Base-by-base conservation (phyloP, 2,113 vertebrate genomes). In the Pelecanus crispus region DNA sequence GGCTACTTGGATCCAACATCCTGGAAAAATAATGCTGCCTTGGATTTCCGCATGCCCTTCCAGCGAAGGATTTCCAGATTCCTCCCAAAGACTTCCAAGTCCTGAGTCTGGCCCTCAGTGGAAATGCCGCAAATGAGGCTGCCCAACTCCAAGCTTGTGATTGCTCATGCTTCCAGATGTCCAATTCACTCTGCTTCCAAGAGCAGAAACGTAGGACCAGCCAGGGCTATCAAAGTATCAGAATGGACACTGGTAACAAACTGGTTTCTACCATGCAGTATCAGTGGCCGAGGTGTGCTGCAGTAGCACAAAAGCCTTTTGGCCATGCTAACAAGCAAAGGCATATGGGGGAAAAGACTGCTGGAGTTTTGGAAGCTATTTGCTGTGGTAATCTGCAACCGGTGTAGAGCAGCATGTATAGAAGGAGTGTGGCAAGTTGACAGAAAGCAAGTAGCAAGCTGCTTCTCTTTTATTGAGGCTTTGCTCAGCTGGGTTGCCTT, bases 401-500 rank as follows among this genome's bases (percentile, higher is more conserved):
- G 59, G 78, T 90, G 85, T 81, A 92, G 45, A 91, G 88, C 62
- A 83, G 79, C 63, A 72, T 52, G 45, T 90, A 93, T 68, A 86
- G 83, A 92, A 93, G 50, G 45, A 89, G 78, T 18, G 67, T 94
- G 80, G 83, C 75, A 91, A 96, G 67, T 36, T 84, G 81, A 93
- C 88, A 94, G 66, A 95, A 90, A 84, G 78, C 34, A 38, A 92
- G 81, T 55, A 85, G 62, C 66, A 87, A 92, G 83, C 73, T 87
- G 20, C 83, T 94, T 93, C 61, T 84, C 73, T 95, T 95, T 86
- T 77, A 77, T 15, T 79, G 94, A 65, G 40, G 70, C 86, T 89
- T 92, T 89, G 56, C 95, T 95, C 94, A 92, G 90, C 81, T 89
- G 81, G 77, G 56, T 66, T 94, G 84, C 77, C 70, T 94, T 89